Evolutionary conservation across 2,888 invertebrate genomes (phyloP).

Genomic region (Parapristionchus giblindavisi): DNA sequence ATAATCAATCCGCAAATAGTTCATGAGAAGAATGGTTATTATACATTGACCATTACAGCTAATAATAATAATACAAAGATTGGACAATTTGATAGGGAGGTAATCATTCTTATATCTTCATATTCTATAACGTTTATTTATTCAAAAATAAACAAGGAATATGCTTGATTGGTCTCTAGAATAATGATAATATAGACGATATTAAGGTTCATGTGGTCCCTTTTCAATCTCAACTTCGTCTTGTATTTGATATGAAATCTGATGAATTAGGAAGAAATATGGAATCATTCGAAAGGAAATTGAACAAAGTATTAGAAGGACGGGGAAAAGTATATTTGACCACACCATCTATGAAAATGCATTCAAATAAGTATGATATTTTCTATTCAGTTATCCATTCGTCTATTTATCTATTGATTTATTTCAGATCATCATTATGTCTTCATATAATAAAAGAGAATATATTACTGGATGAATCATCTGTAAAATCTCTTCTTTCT

Average conservation of each 20-base stretch:
- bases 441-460: neutral
- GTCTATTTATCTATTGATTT: neutral
- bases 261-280: constrained; percentile 29
- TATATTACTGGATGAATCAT: constrained; percentile 20
- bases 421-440: constrained; percentile 1
- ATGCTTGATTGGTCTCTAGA: neutral
- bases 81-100: constrained; percentile 21
- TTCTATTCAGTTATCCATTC: neutral
- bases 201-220: constrained; percentile 10
- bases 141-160: too few species aligned
- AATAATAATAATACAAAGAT: neutral
- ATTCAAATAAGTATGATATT: constrained; percentile 1
- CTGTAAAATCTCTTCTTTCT: constrained; percentile 5
- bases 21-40: constrained; percentile 4
- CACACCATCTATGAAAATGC: neutral
- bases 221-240: neutral
- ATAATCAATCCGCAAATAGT: neutral
- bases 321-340: constrained; percentile 21
- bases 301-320: constrained; percentile 19
- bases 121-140: too few species aligned
- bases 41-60: constrained; percentile 11
- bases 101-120: too few species aligned
- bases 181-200: neutral
- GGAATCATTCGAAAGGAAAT: constrained; percentile 24
- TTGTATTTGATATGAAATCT: constrained; percentile 21